Base-by-base conservation (phyloP, 2,113 vertebrate species). In the Dicrurus megarhynchus region DNA sequence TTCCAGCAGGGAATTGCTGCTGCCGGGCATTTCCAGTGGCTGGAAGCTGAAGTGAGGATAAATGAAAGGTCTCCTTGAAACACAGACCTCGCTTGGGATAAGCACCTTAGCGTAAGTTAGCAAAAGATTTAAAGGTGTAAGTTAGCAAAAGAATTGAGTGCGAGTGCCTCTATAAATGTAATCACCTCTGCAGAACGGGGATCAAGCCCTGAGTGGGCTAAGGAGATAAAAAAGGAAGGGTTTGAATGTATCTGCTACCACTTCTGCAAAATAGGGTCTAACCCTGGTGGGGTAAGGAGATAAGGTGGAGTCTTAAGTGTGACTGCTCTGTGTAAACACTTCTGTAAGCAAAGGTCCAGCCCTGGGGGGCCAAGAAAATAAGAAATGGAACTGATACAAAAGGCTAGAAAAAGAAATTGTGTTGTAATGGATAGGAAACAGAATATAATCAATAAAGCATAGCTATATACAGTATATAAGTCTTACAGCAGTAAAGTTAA, bases 11-110 rank as follows among this genome's bases (percentile, higher is more conserved):
- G 61, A 61, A 35, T n/a, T 60, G 49, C 57, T 20, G 73, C 89
- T 49, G 71, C 44, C 21, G 33, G 50, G 57, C 12, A 5, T 76
- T 67, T 11, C 10, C 46, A 32, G 24, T 5, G 37, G 18, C 44
- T 64, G 69, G 39, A n/a, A 39, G 23, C 20, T 42, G 49, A 2
- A 5, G 81, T 28, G 35, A 6, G 13, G 39, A 22, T 9, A 53
- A 52, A 57, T 18, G 2, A 20, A 30, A 14, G 37, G 4, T 12
- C 7, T 49, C 16, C 63, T 17, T 2, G 35, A 20, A 35, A 9
- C 20, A 0, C 42, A 6, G n/a, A 7, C 1, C 50, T 41, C 7
- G 0, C 8, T 13, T 5, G 24, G 49, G n/a, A 41, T 18, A 10
- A 47, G 28, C n/a, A 0, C 3, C 7, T 14, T 5, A 8, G 59